These are phyloP conservation scores for Agrochola lota DNA, from an alignment of 2,888 invertebrate genomes.

Conservation along the genomic window DNA sequence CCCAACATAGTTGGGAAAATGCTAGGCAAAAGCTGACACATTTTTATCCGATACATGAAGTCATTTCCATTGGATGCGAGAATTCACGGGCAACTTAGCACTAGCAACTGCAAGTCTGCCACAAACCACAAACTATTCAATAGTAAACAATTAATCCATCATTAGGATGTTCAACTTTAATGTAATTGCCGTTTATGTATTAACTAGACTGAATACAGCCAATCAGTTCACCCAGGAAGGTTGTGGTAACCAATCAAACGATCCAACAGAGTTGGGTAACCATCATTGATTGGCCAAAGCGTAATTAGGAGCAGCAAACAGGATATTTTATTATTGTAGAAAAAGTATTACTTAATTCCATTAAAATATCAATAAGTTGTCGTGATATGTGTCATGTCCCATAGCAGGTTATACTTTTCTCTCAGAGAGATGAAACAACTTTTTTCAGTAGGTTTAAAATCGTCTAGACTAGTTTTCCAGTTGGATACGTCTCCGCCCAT, in stretches of 20 bases:
- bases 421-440: neutral
- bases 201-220: slow-evolving; percentile 38
- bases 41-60: neutral
- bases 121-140: slow-evolving; percentile 8
- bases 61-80: neutral
- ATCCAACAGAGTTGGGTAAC: slow-evolving; percentile 18
- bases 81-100: neutral
- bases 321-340: neutral
- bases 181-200: slow-evolving; percentile 37
- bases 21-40: too few species aligned
- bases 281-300: slow-evolving; percentile 28
- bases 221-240: slow-evolving; percentile 38
- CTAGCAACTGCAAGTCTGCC: slow-evolving; percentile 1
- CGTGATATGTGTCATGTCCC: too few species aligned
- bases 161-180: slow-evolving; percentile 25
- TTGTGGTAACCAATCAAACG: slow-evolving; percentile 39
- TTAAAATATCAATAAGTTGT: neutral
- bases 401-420: too few species aligned
- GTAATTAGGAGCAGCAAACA: slow-evolving; percentile 5
- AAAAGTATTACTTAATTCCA: neutral
- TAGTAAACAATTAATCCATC: slow-evolving; percentile 17
- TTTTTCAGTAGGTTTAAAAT: neutral
- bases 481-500: neutral
- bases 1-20: too few species aligned
- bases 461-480: neutral